A percentile compares a stretch with the other conserved stretches of the same genome.
Conservation (phyloP, 2,797 vertebrate species). For the Phylloscopus collybita region DNA sequence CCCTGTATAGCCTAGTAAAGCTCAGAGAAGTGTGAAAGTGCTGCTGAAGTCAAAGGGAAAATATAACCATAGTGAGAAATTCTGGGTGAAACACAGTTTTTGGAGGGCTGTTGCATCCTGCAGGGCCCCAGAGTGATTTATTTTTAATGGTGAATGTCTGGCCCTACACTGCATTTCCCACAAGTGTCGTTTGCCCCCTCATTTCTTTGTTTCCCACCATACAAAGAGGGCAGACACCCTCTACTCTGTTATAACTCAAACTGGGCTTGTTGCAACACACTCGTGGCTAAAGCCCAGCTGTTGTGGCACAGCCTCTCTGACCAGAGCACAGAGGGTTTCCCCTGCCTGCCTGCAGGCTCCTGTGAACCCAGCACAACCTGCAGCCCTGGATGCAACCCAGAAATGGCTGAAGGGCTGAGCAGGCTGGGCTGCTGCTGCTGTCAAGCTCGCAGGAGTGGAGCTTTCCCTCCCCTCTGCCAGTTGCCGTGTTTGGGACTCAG, state of each 20-base stretch:
- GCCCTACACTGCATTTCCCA: background rate
- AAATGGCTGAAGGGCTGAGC: background rate
- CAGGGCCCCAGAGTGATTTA: background rate
- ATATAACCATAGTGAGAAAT: background rate
- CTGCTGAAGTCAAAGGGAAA: background rate
- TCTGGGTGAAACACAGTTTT: background rate
- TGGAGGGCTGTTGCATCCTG: background rate
- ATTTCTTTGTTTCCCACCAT: background rate
- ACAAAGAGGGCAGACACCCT: background rate
- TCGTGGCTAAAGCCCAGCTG: background rate
- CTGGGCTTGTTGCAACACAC: background rate
- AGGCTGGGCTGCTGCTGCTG: background rate
- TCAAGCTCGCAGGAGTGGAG: background rate
- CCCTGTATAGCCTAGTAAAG: background rate
- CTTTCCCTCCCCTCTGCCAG: background rate
- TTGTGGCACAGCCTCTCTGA: background rate
- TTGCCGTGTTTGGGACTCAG: background rate
- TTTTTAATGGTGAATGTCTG: background rate
- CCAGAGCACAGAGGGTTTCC: background rate
- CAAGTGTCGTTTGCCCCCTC: background rate
- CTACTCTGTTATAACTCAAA: background rate
- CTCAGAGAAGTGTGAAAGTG: background rate
- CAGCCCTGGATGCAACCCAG: background rate
- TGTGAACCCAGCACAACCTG: accelerated
- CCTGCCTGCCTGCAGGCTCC: background rate